Base-by-base conservation (phyloP, 2,113 vertebrate genomes). In the Chloropsis cyanopogon region DNA sequence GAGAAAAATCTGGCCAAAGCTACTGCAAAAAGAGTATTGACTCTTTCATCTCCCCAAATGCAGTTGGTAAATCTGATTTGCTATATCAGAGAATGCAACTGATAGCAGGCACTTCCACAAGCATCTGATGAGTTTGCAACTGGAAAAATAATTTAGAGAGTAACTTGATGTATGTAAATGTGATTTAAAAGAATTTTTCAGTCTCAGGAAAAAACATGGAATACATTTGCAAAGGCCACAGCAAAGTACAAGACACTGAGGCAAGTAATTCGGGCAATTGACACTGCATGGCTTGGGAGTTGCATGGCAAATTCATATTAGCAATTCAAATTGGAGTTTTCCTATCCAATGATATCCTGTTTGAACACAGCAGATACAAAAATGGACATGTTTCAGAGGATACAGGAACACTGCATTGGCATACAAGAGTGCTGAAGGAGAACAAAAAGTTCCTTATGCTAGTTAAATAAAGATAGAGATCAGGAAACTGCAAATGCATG, bases 271-370 rank as follows among this genome's bases (percentile, higher is more conserved):
- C 73, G 49, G 12, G 61, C 53, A 91, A 26, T 29, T 89, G 49
- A 81, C 53, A 76, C 56, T 49, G 70, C 80, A 71, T 87, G 53
- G 35, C 44, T 90, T 68, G 35, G 61, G 90, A 89, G n/a, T 2
- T 89, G 35, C 57, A 71, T 0, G 0, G 49, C 15, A 94, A 88
- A 92, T 53, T 90, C 57, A 10, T 53, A 82, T 93, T 76, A 88
- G 53, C 53, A 95, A 94, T 85, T 96, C 82, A 94, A 96, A 94
- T 44, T 25, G 26, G 20, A 96, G 73, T 21, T 79, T 79, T 82
- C 54, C 66, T 82, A 90, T 75, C 39, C 37, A 49, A 64, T 72
- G 75, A 33, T 25, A 76, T 22, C 65, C 44, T 60, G 49, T 49
- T 87, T 85, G 71, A 91, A 95, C 37, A 88, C 20, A 90, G 79